A percentile compares a stretch with the other conserved stretches of the same genome.
These are phyloP conservation scores for Manis crassicaudata DNA, from an alignment of 2,797 vertebrate genomes.

Conservation along the genomic window DNA sequence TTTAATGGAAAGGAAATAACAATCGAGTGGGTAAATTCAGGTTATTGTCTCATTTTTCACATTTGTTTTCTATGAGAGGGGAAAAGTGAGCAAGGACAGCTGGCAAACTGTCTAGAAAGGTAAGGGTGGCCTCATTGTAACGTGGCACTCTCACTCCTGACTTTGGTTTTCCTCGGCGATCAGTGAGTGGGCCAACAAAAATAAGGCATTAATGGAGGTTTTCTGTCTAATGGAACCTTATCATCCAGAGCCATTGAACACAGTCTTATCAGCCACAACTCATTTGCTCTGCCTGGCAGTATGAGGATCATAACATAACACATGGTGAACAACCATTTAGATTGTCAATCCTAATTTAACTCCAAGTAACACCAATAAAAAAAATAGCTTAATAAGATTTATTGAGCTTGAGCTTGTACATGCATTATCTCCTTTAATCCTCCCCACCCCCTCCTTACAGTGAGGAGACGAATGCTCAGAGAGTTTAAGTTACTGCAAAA, in stretches of 20 bases:
- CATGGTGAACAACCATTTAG: not conserved
- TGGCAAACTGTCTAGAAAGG: not conserved
- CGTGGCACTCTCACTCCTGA: fast-evolving
- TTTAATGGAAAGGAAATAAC: conserved; percentile 20
- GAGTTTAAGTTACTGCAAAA: not conserved
- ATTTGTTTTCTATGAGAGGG: conserved; percentile 18
- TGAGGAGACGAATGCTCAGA: not conserved
- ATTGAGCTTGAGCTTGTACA: not conserved
- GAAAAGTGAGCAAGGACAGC: not conserved
- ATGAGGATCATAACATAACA: not conserved
- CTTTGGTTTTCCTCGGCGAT: not conserved
- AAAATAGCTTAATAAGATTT: not conserved
- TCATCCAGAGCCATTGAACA: not conserved
- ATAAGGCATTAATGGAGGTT: not conserved
- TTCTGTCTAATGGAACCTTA: not conserved
- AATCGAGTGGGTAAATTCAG: not conserved
- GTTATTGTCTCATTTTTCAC: not conserved
- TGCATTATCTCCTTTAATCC: not conserved
- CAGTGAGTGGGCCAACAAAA: not conserved
- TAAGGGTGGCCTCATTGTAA: not conserved
- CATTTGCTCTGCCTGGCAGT: not conserved
- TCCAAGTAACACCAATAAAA: not conserved
- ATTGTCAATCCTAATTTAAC: not conserved
- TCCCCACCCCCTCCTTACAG: not conserved
- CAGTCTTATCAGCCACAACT: not conserved